Percentiles rank a stretch among this genome's conserved stretches.
Conservation (phyloP, 2,113 vertebrate genomes). For the Microcebus ravelobensis region DNA sequence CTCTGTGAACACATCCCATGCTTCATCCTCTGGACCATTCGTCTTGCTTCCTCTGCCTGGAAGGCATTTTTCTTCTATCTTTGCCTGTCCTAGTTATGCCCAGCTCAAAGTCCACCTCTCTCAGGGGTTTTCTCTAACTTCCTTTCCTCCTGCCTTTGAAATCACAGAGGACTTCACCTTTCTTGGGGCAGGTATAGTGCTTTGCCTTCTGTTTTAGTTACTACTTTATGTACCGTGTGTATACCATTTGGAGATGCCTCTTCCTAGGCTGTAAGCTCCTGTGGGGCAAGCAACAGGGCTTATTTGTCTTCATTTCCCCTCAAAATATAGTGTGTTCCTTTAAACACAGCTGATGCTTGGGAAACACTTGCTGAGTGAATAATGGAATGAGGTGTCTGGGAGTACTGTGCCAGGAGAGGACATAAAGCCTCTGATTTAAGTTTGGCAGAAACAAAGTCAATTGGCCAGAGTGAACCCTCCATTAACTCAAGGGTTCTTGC, state of each 20-base stretch:
- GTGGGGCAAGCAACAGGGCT: background rate
- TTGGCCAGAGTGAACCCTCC: background rate
- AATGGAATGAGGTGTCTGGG: background rate
- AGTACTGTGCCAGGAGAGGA: background rate
- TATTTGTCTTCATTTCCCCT: background rate
- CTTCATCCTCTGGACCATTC: background rate
- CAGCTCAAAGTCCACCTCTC: background rate
- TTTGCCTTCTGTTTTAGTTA: slow-evolving; percentile 3
- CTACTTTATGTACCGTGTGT: background rate
- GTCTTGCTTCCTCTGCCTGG: background rate
- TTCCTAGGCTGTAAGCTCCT: background rate
- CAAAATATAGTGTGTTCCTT: background rate
- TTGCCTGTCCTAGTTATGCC: background rate
- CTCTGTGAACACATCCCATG: background rate
- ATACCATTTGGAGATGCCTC: background rate
- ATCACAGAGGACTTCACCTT: background rate
- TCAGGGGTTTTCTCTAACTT: background rate
- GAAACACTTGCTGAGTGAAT: background rate
- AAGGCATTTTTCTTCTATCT: background rate
- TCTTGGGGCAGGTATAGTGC: background rate
- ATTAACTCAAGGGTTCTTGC: background rate
- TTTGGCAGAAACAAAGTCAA: slow-evolving; percentile 2
- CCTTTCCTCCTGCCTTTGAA: background rate
- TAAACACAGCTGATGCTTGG: background rate
- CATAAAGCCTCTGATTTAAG: background rate